These are phyloP conservation scores for Burhinus oedicnemus DNA, from an alignment of 2,113 vertebrate species.

Conservation along the genomic window DNA sequence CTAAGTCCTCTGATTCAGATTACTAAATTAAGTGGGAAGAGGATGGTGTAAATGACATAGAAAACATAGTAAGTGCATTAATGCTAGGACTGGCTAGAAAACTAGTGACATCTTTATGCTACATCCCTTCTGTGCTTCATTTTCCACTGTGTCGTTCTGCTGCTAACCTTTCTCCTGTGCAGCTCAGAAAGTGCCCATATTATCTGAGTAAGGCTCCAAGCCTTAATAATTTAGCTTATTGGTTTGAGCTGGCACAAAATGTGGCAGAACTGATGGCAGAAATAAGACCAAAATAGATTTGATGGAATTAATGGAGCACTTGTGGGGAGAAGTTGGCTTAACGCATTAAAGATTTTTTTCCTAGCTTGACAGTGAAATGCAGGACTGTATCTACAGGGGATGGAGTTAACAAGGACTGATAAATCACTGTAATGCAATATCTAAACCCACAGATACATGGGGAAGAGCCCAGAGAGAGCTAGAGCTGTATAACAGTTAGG, in stretches of 20 bases:
- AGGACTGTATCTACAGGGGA: background rate
- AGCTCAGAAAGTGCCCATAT: constrained; percentile 1
- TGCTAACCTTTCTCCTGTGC: constrained; percentile 24
- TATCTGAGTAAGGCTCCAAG: background rate
- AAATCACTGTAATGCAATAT: background rate
- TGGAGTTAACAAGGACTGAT: background rate
- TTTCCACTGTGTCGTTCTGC: background rate
- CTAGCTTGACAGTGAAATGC: background rate
- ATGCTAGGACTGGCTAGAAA: background rate
- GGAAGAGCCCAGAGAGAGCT: background rate
- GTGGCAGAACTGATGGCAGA: constrained; percentile 42
- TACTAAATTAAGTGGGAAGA: background rate
- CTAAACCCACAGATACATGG: background rate
- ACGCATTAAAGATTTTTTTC: background rate
- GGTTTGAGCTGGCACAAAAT: constrained; percentile 21
- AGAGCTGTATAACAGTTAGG: background rate
- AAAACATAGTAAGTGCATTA: background rate
- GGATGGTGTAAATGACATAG: background rate
- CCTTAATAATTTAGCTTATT: constrained; percentile 40
- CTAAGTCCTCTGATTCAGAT: background rate
- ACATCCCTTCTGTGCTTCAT: background rate
- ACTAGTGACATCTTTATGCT: background rate
- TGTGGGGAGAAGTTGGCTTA: constrained; percentile 32
- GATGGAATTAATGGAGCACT: constrained; percentile 42
- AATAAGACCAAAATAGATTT: constrained; percentile 53